Conservation (phyloP, 2,888 invertebrate genomes). For the Rotaria sp. region DNA sequence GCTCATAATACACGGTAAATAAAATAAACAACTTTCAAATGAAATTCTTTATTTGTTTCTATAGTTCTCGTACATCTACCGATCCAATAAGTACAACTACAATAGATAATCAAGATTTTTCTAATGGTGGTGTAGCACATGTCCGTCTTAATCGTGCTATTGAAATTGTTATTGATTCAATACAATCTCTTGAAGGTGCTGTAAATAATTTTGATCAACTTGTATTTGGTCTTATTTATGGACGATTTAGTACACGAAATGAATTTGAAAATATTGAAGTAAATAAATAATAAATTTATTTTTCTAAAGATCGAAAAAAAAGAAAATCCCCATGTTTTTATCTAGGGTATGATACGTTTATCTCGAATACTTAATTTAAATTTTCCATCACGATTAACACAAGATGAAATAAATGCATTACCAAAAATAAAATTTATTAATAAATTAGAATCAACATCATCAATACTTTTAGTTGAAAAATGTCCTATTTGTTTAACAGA, state of each 20-base stretch:
- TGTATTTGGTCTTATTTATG: slow-evolving; percentile 1
- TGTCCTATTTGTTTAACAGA: slow-evolving; percentile 23
- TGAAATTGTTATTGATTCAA: slow-evolving; percentile 30
- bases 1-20: neutral
- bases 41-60: neutral
- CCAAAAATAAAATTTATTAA: slow-evolving; percentile 6
- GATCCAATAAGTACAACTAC: neutral
- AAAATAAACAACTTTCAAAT: no score
- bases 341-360: slow-evolving; percentile 15
- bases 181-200: slow-evolving; percentile 25
- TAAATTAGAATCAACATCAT: neutral
- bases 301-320: no score
- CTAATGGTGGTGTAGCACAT: neutral
- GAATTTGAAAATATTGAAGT: neutral
- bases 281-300: neutral
- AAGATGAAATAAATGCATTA: slow-evolving; percentile 17
- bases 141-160: slow-evolving; percentile 11
- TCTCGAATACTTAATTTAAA: neutral
- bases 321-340: no score
- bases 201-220: slow-evolving; percentile 31
- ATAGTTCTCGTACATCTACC: neutral
- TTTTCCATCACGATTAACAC: neutral
- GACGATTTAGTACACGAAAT: neutral
- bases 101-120: neutral
- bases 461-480: neutral